phyloP scores from a whole-genome alignment of 2,113 vertebrate genomes.

The Poeciliopsis turrubarensis region DNA sequence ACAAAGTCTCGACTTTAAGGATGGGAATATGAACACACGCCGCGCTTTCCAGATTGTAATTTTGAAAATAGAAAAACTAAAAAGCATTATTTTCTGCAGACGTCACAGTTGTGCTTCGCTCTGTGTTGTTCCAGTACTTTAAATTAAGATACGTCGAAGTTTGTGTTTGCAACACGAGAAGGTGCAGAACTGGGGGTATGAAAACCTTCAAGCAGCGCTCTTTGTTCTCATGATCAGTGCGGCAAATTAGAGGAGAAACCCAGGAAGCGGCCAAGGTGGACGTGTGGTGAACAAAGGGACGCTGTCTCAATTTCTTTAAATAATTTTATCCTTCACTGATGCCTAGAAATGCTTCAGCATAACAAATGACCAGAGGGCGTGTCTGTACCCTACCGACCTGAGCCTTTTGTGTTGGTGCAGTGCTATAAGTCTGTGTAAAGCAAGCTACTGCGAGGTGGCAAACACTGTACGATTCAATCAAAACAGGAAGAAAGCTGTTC shows the following conservation, averaged over 20 bases:
- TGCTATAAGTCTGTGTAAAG: neutral
- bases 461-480: neutral
- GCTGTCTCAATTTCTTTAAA: constrained; percentile 9
- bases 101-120: no score
- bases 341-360: neutral
- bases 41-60: no score
- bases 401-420: neutral
- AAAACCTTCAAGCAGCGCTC: neutral
- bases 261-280: no score
- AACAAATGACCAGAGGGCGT: constrained; percentile 7
- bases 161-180: no score
- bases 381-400: constrained; percentile 17
- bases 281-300: no score
- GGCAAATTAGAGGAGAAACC: neutral
- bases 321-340: constrained; percentile 9
- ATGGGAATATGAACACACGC: no score
- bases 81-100: no score
- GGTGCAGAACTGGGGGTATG: no score
- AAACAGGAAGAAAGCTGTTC: neutral
- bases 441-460: neutral
- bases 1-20: no score
- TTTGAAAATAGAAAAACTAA: no score
- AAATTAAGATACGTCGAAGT: no score
- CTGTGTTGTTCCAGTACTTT: no score
- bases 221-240: constrained; percentile 15